Conservation (phyloP, 2,888 invertebrate species). For the Hypercompe scribonia region DNA sequence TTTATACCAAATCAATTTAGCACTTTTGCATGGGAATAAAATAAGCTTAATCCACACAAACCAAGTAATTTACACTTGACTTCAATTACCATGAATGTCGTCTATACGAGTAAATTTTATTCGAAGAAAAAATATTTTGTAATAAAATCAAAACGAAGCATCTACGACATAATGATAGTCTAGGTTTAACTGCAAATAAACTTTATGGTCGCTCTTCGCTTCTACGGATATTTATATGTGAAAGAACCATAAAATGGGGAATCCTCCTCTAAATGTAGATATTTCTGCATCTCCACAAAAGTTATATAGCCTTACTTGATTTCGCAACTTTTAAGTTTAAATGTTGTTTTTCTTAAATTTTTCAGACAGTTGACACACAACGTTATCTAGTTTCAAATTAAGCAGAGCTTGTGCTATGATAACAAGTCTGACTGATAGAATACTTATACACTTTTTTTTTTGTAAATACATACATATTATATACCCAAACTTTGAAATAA, state of each 20-base stretch:
- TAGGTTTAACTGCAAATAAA: conserved; percentile 58
- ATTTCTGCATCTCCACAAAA: conserved; percentile 1
- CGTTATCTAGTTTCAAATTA: too few species aligned
- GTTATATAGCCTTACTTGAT: neutral
- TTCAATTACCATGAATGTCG: conserved; percentile 12
- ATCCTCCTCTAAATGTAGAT: conserved; percentile 1
- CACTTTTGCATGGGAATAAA: neutral
- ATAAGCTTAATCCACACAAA: conserved; percentile 12
- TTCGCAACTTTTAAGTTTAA: conserved; percentile 1
- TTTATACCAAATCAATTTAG: neutral
- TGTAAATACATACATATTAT: too few species aligned
- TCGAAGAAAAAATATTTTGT: conserved; percentile 25
- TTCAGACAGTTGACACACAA: too few species aligned
- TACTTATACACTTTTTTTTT: too few species aligned
- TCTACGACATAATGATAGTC: conserved; percentile 42
- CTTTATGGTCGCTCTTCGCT: conserved; percentile 51
- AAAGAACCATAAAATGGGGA: conserved; percentile 39
- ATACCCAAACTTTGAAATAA: too few species aligned
- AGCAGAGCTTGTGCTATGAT: too few species aligned
- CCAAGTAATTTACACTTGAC: conserved; percentile 13
- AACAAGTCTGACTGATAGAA: too few species aligned
- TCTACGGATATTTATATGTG: conserved; percentile 42
- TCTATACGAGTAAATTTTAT: conserved; percentile 18
- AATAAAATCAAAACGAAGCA: conserved; percentile 38
- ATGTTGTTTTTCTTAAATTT: too few species aligned